Conservation (phyloP, 2,888 invertebrate genomes). For the Phrixothrix hirtus region DNA sequence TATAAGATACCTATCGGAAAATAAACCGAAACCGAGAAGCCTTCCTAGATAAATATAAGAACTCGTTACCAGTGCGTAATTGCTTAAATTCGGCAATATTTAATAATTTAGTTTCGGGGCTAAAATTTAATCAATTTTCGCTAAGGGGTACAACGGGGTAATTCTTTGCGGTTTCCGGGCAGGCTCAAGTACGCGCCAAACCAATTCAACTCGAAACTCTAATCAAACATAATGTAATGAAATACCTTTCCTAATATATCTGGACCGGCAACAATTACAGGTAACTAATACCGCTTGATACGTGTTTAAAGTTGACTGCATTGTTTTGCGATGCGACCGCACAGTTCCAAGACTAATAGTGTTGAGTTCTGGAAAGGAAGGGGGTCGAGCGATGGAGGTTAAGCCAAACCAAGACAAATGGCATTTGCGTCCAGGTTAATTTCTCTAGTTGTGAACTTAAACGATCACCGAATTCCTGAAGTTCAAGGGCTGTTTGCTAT, state of each 20-base stretch:
- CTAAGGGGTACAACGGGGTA: no score
- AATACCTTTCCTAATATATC: constrained; percentile 50
- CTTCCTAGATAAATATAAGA: constrained; percentile 49
- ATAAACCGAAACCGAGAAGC: constrained; percentile 48
- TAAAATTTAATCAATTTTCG: no score
- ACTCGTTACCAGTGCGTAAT: constrained; percentile 5
- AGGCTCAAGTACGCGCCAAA: constrained; percentile 24
- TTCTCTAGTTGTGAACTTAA: constrained; percentile 54
- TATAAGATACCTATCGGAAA: constrained; percentile 43
- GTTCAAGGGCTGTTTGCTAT: constrained; percentile 39
- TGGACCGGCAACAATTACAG: constrained; percentile 51
- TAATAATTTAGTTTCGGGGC: no score
- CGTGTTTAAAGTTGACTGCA: constrained; percentile 55
- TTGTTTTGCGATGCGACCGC: constrained; percentile 56
- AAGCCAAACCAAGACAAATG: constrained; percentile 57
- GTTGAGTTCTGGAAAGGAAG: constrained; percentile 29
- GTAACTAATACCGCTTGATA: constrained; percentile 56
- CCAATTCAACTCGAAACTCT: constrained; percentile 49
- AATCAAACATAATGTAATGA: constrained; percentile 53
- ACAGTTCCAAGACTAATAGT: constrained; percentile 55
- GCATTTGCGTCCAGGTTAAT: constrained; percentile 56
- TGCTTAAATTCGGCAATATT: no score
- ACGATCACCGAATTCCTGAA: constrained; percentile 52
- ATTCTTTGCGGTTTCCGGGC: constrained; percentile 19
- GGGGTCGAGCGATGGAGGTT: constrained; percentile 33